Base-by-base conservation (phyloP, 2,888 invertebrate species). In the Penaeus monodon region DNA sequence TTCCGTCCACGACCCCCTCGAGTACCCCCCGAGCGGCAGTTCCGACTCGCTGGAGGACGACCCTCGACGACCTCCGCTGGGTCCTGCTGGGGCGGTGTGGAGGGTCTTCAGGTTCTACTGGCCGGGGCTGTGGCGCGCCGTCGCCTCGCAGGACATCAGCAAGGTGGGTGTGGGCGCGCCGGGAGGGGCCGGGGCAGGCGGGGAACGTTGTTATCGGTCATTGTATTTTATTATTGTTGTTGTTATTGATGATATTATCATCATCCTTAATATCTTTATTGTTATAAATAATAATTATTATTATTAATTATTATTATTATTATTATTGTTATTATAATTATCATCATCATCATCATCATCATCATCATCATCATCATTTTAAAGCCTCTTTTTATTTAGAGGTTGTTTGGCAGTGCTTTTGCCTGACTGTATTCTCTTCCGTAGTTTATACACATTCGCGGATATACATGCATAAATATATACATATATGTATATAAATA, bases 81-180 rank as follows among this genome's bases (percentile, higher is more conserved):
- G 77, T 68, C 88, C 84, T 57, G 78, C 87, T 22, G 63, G 44
- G 38, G 73, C 78, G 44, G 85, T 89, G 73, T 64, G 70, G 12
- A 38, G 74, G 14, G 81, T 89, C 73, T 84, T 86, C 76, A 78
- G 85, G 63, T 85, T 85, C 76, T 89, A 87, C 79, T 81, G 85
- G 81, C 90, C 90, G 2, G 89, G 90, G 12, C 77, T 90, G 44
- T 90, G 90, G 90, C 64, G 87, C 24, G 90, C 90, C 63, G 90
- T 90, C 29, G 87, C 88, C 57, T n/a, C 64, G n/a, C 74, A 89
- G 65, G 70, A 84, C 66, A 78, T 89, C 38, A 76, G 78, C 24
- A 84, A 89, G 78, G 89, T 87, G n/a, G 33, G 64, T 33, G 49
- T 0, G 10, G 49, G 49, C 38, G 38, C 38, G 33, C 17, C 49